Evolutionary conservation across 2,797 vertebrate species (phyloP), one percentile per base, ranked within the genome.

Genomic region (Aplochiton taeniatus): DNA sequence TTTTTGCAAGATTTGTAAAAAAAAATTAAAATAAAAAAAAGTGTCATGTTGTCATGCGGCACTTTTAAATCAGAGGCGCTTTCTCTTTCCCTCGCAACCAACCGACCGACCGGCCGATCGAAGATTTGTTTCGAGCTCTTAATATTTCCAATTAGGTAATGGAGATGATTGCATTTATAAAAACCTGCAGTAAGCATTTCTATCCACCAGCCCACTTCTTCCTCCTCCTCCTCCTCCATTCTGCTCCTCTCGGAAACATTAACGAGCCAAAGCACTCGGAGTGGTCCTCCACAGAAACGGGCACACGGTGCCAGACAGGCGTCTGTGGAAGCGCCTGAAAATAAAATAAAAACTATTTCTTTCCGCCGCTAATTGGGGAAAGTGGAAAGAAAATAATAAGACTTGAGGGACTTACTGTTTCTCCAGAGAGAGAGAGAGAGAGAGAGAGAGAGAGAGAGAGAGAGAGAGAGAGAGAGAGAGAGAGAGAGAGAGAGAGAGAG

Each of bases 111-210:
- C 31, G 31, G 6, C 31, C 31, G 31, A 83, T 79, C 79, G 73
- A 76, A 74, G 76, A 72, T 83, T 83, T 79, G 82, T 86, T 82
- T 89, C 75, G 84, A 87, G 85, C 85, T 76, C 75, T 90, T 90
- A 91, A 91, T 93, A 91, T 91, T 91, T 91, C 87, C 91, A 90
- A 92, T 93, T 92, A 91, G 87, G 88, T 92, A 93, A 93, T 93
- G 90, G 89, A 87, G 78, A 78, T 72, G 80, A 89, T 92, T 89
- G 82, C 81, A 67, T 87, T 88, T 84, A 85, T 87, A 88, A 89
- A 90, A 84, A 73, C 75, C 86, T 74, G 85, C 79, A 47, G 87
- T 91, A 91, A 90, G 91, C 89, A 87, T 85, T 90, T 90, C 78
- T 82, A 74, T 68, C 83, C 79, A 65, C 72, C 76, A 54, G 17